These are phyloP conservation scores for Amiota minor DNA, from an alignment of 2,888 invertebrate species.

Conservation along the genomic window DNA sequence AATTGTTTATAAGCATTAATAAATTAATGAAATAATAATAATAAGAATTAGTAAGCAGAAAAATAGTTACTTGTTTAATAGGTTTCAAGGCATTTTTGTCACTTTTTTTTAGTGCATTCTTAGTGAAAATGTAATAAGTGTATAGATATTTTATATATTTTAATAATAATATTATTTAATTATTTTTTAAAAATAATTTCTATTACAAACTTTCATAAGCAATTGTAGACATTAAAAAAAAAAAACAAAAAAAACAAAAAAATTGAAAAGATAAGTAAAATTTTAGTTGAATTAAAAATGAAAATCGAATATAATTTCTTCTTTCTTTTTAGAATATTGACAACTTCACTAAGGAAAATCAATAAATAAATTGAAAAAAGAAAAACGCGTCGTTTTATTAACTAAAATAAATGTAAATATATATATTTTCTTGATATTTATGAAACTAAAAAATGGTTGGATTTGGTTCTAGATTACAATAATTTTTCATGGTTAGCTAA, in stretches of 20 bases:
- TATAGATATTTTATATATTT: not conserved
- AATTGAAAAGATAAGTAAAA: not conserved
- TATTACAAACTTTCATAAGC: constrained; percentile 11
- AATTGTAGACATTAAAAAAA: not conserved
- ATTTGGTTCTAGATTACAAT: too few species aligned
- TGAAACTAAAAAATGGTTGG: too few species aligned
- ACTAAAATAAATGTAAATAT: constrained; percentile 4
- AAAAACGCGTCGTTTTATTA: not conserved
- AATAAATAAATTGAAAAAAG: not conserved
- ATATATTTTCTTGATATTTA: not conserved
- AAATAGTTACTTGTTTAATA: constrained; percentile 19
- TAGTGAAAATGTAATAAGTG: constrained; percentile 11
- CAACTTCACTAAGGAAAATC: not conserved
- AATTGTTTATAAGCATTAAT: constrained; percentile 41
- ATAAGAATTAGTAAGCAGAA: not conserved
- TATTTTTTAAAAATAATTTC: not conserved
- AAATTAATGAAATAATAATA: constrained; percentile 43
- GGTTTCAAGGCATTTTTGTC: constrained; percentile 15
- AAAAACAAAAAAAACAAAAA: not conserved
- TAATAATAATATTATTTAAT: not conserved
- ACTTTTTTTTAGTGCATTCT: not conserved
- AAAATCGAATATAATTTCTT: not conserved
- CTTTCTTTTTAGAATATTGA: too few species aligned
- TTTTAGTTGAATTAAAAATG: not conserved
- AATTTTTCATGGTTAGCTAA: too few species aligned